Base-by-base conservation (phyloP, 2,797 vertebrate species). In the Melanotaenia trifasciata region DNA sequence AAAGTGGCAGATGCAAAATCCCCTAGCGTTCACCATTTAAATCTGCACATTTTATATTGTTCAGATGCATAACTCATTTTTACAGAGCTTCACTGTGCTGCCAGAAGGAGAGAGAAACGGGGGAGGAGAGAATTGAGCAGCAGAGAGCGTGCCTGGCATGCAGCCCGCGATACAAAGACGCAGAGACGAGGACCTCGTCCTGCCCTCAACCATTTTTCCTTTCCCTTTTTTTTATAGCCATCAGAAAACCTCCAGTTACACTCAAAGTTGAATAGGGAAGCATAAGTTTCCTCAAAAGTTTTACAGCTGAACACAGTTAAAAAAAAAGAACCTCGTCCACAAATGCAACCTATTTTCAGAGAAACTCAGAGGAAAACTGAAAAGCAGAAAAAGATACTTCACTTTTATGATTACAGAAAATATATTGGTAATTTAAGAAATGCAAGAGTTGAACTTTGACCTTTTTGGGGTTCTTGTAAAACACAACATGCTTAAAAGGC, bases 241-340 rank as follows among this genome's bases (percentile, higher is more conserved):
- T 74, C 83, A 47, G 81, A 92, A 83, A 93, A 88, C 91, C 90
- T 94, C 90, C 80, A 91, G 90, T 91, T 92, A 92, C 88, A 88
- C 89, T 92, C 88, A 1, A 64, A 84, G 82, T 78, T 88, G 87
- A 90, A 92, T 79, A 90, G 90, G 86, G 87, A 92, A 92, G 90
- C 89, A 89, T 93, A 92, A 92, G 88, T 92, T 90, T 89, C 92
- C 83, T 84, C 85, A 90, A 93, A 93, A 92, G 89, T 91, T 93
- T 91, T 87, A 93, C 91, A 93, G 94, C 92, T 93, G 89, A 94
- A 92, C 85, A 89, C 84, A 85, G 83, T 84, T 87, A 47, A 35
- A 65, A 47, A 24, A 20, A 10, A 28, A 40, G 9, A 28, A n/a
- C 18, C 66, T 61, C 64, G 70, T 70, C 72, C 71, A 85, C 69